Base-by-base conservation (phyloP, 2,797 vertebrate species). In the Nothura maculosa region DNA sequence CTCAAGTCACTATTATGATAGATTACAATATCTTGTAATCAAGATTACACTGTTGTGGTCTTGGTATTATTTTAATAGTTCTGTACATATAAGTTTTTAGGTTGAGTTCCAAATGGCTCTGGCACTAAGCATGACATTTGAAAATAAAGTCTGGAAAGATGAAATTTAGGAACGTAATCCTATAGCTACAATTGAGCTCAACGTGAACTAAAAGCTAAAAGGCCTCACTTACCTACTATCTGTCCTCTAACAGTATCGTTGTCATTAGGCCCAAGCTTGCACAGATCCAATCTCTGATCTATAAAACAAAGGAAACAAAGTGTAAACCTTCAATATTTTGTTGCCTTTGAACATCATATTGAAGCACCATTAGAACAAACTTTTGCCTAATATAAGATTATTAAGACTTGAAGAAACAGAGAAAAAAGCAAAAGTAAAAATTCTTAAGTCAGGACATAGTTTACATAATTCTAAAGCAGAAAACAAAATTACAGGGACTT, bases 281-380 rank as follows among this genome's bases (percentile, higher is more conserved):
- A 99, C 84, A 99, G 97, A 97, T 99, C 99, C 96, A 99, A 97
- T 96, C 99, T 98, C 98, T 99, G 99, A 98, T 99, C 99, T 99
- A 96, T 52, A 7, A 92, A 87, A 76, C 14, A 60, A 60, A 92
- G 19, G 58, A 93, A 63, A 67, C 8, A 55, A 21, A 80, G 18
- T 0, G 0, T 64, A 88, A 81, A 63, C 57, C 57, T 3, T 47
- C 9, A 64, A 18, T 27, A n/a, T 73, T 72, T 55, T 66, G 9
- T 58, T 58, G 52, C 32, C 30, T 69, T 61, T 45, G 43, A 73
- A 40, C 27, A 12, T 10, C 17, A 64, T 9, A 17, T 0, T 45
- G 21, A 81, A 69, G 16, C 48, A 82, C 6, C 9, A 57, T 17
- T 16, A 72, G 43, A 63, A 75, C 60, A 67, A 45, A 75, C 54